Base-by-base conservation (phyloP, 2,888 invertebrate genomes). In the Lasioglossum oenotherae region DNA sequence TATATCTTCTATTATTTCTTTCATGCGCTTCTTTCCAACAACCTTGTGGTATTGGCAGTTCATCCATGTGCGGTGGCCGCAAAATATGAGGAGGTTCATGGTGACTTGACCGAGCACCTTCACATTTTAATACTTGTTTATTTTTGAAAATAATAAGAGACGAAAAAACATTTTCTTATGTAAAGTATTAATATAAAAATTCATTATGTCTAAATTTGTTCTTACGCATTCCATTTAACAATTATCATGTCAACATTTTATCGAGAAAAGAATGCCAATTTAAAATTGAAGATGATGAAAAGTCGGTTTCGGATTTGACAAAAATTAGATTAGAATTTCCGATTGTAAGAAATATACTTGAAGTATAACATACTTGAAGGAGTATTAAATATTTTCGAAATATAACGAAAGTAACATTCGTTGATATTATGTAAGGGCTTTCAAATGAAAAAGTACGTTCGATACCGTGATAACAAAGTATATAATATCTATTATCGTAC, bases 1-100 rank as follows among this genome's bases (percentile, higher is more conserved):
- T 98, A 96, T 97, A 97, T 92, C 96, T 96, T 87, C 96, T 95
- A 93, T 98, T 97, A 85, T 96, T 96, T 53, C 96, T 96, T 80
- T 97, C 96, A 92, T 98, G 92, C 74, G 96, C 95, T 78, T 97
- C 96, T 93, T 98, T 96, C 98, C 98, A 98, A 38, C 97, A 97
- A 80, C 98, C 98, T 82, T 96, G 95, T 1, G 98, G 98, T 76
- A 97, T 96, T 0, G 98, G 98, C 93, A 98, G 95, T 93, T 98
- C 98, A 92, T 98, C 97, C 97, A 98, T 97, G 19, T 96, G 96
- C 2, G 96, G 94, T 0, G 95, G 93, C 93, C 95, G 92, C 49
- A 83, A 49, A 6, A 87, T 80, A 10, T 82, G 27, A 2, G 72
- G 80, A 3, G 86, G 64, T 0, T 85, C 46, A 4, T 46, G 89